Evolutionary conservation across 64 coral and sea anemone species (phyloP), one percentile per base, ranked within the genome.

Genomic region (Montipora capricornis): DNA sequence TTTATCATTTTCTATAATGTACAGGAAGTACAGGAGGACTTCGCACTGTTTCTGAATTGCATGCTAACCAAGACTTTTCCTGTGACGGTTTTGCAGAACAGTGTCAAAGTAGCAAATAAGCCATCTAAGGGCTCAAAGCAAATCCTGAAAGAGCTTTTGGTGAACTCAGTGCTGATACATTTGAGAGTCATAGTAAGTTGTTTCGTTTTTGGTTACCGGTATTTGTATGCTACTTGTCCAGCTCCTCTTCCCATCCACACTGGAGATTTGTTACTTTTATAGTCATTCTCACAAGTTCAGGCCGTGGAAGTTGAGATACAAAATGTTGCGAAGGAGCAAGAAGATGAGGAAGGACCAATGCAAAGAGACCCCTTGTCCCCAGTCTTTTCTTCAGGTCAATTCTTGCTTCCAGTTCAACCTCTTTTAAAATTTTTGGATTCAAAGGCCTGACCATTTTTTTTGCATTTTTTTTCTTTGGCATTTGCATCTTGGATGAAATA

Each of bases 31-130:
- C 97, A 98, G 61, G 97, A 98, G 20, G 97, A 98, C 64, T 98
- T 98, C 84, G 91, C 94, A 73, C 83, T 96, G 67, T 98, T 98
- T 52, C 92, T 98, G 24, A 98, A 92, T 89, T 98, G 94, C 47
- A 98, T 98, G 97, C 97, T 94, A 2, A 96, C 94, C 59, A 95
- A 94, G 80, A 68, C 83, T 13, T 98, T 98, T 55, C 97, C 97
- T 4, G 97, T 98, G n/a, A 98, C 97, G 49, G 97, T 98, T 13
- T 86, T 98, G 26, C 97, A 98, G 66, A 98, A 98, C 94, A 96
- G 97, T 67, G 97, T 98, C 29, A 98, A 98, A 76, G 97, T 98
- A 17, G 96, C 97, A 6, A 98, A 98, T 84, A 92, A 98, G 44
- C 97, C 97, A 10, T 94, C 97, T 4, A 98, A 98, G 97, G 97